A percentile compares a stretch with the other conserved stretches of the same genome.
Evolutionary conservation across 1,140 invertebrate species (phyloP).

Genomic region (Polypedilum pembai): DNA sequence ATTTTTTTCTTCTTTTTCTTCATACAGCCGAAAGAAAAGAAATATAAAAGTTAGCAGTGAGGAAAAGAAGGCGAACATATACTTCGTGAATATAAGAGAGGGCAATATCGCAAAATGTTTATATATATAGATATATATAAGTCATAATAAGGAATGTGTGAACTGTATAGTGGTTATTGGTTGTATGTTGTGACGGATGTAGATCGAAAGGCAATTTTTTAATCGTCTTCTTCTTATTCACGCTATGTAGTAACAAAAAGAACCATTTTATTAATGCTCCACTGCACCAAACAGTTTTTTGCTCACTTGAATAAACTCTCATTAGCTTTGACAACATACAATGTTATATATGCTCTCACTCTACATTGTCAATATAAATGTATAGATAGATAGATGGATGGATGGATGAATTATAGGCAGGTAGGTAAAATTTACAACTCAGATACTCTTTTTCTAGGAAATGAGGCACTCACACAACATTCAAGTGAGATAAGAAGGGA

Average conservation of each 20-base stretch:
- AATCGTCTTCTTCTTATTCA: neutral
- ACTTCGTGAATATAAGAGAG: too few species aligned
- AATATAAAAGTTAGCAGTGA: neutral
- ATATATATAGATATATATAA: too few species aligned
- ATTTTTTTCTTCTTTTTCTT: neutral
- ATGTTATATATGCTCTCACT: too few species aligned
- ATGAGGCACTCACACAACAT: too few species aligned
- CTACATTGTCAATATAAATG: too few species aligned
- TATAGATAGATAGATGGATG: too few species aligned
- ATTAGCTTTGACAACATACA: constrained; percentile 15
- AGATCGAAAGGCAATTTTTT: neutral
- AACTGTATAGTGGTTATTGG: neutral
- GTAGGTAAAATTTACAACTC: too few species aligned
- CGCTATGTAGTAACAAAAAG: neutral
- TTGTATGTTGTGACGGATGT: neutral
- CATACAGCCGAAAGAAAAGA: neutral
- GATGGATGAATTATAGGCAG: too few species aligned
- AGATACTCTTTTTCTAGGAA: too few species aligned
- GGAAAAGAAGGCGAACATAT: neutral
- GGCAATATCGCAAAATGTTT: too few species aligned
- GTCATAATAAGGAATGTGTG: neutral
- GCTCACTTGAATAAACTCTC: constrained; percentile 3
- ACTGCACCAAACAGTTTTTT: constrained; percentile 8
- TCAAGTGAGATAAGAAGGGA: neutral
- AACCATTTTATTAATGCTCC: constrained; percentile 7